A percentile compares a stretch with the other conserved stretches of the same genome.
Evolutionary conservation across 2,113 vertebrate species (phyloP).

Genomic region (Centropus unirufus): DNA sequence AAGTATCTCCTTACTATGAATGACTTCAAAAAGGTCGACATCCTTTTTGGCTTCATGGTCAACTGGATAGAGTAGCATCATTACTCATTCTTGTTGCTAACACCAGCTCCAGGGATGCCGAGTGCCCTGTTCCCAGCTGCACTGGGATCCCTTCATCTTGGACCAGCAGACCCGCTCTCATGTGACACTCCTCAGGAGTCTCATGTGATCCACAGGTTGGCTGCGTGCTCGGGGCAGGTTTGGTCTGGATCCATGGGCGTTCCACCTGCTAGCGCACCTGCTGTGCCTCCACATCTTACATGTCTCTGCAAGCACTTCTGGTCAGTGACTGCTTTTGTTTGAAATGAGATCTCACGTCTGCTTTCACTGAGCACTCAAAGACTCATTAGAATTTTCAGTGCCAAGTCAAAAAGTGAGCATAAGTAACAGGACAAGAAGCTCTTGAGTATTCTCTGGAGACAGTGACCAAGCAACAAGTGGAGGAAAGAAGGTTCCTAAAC

Average conservation of each 20-base stretch:
- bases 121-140: background rate
- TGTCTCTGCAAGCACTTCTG: background rate
- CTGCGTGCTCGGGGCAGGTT: background rate
- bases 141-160: background rate
- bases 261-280: background rate
- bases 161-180: background rate
- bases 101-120: background rate
- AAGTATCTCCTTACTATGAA: background rate
- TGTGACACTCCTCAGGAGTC: background rate
- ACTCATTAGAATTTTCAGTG: rapidly evolving
- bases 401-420: background rate
- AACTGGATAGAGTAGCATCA: background rate
- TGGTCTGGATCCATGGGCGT: rapidly evolving
- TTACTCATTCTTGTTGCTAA: background rate
- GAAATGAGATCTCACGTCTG: background rate
- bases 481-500: background rate
- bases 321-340: background rate
- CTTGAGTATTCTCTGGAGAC: background rate
- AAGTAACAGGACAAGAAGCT: background rate
- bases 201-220: rapidly evolving
- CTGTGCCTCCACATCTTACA: background rate
- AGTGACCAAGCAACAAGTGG: background rate
- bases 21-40: background rate
- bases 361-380: background rate
- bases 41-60: background rate